Evolutionary conservation across 1,140 invertebrate species (phyloP).

Genomic region (Hyphantria cunea): DNA sequence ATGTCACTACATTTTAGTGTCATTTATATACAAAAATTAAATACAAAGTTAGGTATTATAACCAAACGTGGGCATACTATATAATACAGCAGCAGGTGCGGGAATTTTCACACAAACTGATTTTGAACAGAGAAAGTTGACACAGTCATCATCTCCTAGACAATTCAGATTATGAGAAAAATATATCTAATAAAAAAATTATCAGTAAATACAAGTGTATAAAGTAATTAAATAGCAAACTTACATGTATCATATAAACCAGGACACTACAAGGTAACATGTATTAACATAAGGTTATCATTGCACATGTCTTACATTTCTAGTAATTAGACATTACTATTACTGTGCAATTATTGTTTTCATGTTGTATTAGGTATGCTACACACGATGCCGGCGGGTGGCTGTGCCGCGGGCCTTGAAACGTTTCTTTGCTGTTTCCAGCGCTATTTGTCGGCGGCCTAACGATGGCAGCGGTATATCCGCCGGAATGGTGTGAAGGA

Average conservation of each 20-base stretch:
- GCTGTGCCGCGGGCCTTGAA: no score
- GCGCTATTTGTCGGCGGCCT: no score
- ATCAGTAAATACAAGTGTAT: neutral
- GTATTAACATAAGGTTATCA: conserved; percentile 18
- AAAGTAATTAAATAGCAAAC: conserved; percentile 23
- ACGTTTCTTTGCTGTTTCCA: no score
- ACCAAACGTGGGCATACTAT: conserved; percentile 54
- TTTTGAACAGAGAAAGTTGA: conserved; percentile 10
- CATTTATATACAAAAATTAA: conserved; percentile 79
- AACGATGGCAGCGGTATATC: no score
- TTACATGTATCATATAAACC: conserved; percentile 12
- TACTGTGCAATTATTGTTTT: neutral
- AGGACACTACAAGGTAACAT: conserved; percentile 23
- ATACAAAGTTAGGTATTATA: conserved; percentile 58
- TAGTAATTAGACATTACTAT: conserved; percentile 2
- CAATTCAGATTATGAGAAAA: conserved; percentile 15
- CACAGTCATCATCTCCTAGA: neutral
- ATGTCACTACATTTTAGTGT: conserved; percentile 75
- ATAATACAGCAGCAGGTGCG: conserved; percentile 40
- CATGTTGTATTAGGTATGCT: no score
- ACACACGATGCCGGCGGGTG: no score
- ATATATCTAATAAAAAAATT: conserved; percentile 10
- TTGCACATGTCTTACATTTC: conserved; percentile 13
- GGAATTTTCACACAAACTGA: conserved; percentile 18
- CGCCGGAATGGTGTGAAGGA: no score